Percentiles rank a stretch among this genome's conserved stretches.
These are phyloP conservation scores for Drosophila yakuba DNA, from an alignment of 1,140 invertebrate genomes.

Conservation along the genomic window DNA sequence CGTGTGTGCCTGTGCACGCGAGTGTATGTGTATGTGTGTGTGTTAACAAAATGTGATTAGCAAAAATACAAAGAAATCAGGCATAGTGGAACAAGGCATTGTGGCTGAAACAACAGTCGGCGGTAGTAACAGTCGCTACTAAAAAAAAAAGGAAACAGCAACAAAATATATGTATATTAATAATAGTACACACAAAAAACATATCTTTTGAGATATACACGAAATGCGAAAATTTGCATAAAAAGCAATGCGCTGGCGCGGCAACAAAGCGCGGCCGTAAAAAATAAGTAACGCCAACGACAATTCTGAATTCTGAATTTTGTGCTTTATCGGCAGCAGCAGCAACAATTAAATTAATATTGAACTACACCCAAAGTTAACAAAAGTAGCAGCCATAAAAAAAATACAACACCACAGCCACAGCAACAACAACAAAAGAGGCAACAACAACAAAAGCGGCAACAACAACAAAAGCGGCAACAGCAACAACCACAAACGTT, in stretches of 20 bases:
- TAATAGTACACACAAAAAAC: constrained; percentile 19
- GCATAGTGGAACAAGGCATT: constrained; percentile 58
- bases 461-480: constrained; percentile 26
- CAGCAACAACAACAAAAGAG: constrained; percentile 26
- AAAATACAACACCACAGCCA: constrained; percentile 38
- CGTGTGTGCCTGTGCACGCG: constrained; percentile 15
- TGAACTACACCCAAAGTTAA: constrained; percentile 70
- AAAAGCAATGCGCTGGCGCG: constrained; percentile 55
- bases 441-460: constrained; percentile 25
- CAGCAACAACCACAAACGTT: constrained; percentile 45
- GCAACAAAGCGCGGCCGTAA: constrained; percentile 56
- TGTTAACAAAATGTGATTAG: constrained; percentile 83
- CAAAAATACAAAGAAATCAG: constrained; percentile 81
- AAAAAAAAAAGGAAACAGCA: constrained; percentile 27
- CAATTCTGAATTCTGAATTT: constrained; percentile 65
- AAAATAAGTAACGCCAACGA: constrained; percentile 56
- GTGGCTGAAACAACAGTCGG: constrained; percentile 56
- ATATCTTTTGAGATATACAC: constrained; percentile 37
- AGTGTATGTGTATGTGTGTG: constrained; percentile 45
- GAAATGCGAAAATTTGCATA: constrained; percentile 54
- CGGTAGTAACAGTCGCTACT: constrained; percentile 37
- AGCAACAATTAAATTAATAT: constrained; percentile 74
- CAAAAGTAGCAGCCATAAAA: constrained; percentile 30
- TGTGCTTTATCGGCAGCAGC: constrained; percentile 71
- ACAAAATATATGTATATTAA: constrained; percentile 32